Evolutionary conservation across 2,113 vertebrate genomes (phyloP), one percentile per base, ranked within the genome.

Genomic region (Seriola quinqueradiata): DNA sequence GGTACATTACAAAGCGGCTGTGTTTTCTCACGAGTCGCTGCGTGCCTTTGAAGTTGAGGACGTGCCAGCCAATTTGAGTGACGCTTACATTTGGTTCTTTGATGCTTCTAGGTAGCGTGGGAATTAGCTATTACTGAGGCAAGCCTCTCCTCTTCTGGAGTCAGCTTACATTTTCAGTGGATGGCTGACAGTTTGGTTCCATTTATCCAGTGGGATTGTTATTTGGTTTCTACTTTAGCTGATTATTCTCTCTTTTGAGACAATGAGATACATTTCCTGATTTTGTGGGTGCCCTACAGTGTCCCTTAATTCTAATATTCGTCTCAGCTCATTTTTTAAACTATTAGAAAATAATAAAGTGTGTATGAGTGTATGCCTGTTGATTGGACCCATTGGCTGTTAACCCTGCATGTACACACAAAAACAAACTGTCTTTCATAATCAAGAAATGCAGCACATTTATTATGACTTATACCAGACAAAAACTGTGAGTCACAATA

Each of bases 1-100:
- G 28, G 48, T 65, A 82, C 40, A 13, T n/a, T 55, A 74, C 78
- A 87, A 68, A 77, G 81, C 21, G 0, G 3, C 58, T 70, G 38
- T 55, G 46, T 87, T 84, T 61, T 71, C 58, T 69, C 64, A 58
- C 14, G 1, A 74, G 77, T 71, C 48, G 13, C 14, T 3, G 55
- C 50, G 10, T 59, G n/a, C 14, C 52, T 81, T 90, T 92, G 79
- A 88, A 90, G 83, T 61, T 66, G 42, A 88, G 63, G 54, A 68
- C 61, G 76, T 64, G 38, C 52, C 48, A 60, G 65, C 69, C 48
- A 64, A 42, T 75, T 72, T 78, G 66, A 91, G 65, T 67, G 76
- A 17, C 70, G 44, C 60, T 75, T 85, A 72, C 61, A 78, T 73
- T 77, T 46, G 17, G 65, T 44, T 89, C 78, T 89, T 90, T 89